Conservation (phyloP, 2,888 invertebrate genomes). For the Danaus chrysippus region DNA sequence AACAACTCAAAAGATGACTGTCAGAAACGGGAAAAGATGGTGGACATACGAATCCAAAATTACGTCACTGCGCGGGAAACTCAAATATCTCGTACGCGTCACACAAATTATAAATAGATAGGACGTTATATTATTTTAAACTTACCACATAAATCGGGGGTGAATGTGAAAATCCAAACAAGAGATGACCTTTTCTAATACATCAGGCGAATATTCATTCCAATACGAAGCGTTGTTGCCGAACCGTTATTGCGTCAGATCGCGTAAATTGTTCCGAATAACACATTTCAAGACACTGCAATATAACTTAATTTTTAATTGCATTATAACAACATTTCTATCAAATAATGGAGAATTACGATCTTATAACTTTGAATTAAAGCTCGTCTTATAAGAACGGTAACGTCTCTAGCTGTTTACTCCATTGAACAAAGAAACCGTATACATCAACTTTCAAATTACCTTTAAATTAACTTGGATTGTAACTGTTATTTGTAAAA, state of each 20-base stretch:
- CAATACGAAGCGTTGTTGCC: conserved; percentile 71
- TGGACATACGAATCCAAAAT: conserved; percentile 44
- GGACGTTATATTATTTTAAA: conserved; percentile 23
- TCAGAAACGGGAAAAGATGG: conserved; percentile 56
- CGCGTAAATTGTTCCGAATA: conserved; percentile 61
- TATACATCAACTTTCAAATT: conserved; percentile 13
- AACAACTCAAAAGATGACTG: conserved; percentile 65
- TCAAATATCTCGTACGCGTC: conserved; percentile 54
- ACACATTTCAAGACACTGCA: conserved; percentile 68
- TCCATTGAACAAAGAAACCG: conserved; percentile 54
- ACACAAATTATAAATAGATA: conserved; percentile 24
- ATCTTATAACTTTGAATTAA: conserved; percentile 18
- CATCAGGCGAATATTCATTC: conserved; percentile 62
- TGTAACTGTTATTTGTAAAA: neutral
- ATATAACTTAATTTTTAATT: conserved; percentile 53
- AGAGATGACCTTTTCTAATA: conserved; percentile 54
- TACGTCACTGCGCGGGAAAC: conserved; percentile 74
- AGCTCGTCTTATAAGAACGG: conserved; percentile 49
- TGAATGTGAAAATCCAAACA: conserved; percentile 46
- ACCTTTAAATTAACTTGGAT: conserved; percentile 2
- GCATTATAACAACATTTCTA: conserved; percentile 29
- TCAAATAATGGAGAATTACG: neutral
- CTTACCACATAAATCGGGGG: conserved; percentile 65
- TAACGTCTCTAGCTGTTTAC: conserved; percentile 62
- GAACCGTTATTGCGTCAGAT: conserved; percentile 76